phyloP scores from a whole-genome alignment of 2,113 vertebrate species.

The Choloepus hoffmanni region DNA sequence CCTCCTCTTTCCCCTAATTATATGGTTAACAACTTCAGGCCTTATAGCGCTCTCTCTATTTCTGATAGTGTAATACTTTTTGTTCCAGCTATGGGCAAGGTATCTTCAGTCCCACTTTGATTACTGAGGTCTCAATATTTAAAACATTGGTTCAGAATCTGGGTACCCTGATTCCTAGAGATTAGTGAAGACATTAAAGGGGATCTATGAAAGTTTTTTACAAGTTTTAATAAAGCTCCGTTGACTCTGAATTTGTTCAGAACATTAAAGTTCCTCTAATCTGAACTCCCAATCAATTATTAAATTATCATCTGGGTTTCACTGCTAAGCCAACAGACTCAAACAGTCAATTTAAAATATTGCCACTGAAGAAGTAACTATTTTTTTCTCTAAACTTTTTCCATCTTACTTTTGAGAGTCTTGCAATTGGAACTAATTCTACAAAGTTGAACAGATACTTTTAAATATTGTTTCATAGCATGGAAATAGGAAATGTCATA shows the following conservation, averaged over 20 bases:
- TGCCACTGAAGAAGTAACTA: neutral
- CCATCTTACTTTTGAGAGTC: neutral
- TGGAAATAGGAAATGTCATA: neutral
- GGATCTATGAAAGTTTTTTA: neutral
- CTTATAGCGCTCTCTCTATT: neutral
- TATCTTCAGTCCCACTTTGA: neutral
- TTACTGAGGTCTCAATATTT: neutral
- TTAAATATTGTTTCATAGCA: neutral
- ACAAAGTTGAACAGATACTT: neutral
- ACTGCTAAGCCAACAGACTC: neutral
- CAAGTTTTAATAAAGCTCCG: neutral
- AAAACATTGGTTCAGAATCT: neutral
- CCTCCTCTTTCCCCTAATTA: neutral
- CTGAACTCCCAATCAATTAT: neutral
- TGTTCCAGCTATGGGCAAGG: neutral
- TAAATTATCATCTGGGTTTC: neutral
- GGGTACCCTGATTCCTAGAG: neutral
- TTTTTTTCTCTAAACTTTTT: neutral
- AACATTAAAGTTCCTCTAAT: neutral
- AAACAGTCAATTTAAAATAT: slow-evolving; percentile 5
- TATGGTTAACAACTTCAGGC: neutral
- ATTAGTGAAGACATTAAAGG: neutral
- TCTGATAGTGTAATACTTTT: neutral
- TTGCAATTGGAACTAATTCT: neutral
- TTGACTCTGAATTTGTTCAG: neutral